These are phyloP conservation scores for Ommatoiulus sabulosus DNA, from an alignment of 2,888 invertebrate genomes.

Conservation along the genomic window DNA sequence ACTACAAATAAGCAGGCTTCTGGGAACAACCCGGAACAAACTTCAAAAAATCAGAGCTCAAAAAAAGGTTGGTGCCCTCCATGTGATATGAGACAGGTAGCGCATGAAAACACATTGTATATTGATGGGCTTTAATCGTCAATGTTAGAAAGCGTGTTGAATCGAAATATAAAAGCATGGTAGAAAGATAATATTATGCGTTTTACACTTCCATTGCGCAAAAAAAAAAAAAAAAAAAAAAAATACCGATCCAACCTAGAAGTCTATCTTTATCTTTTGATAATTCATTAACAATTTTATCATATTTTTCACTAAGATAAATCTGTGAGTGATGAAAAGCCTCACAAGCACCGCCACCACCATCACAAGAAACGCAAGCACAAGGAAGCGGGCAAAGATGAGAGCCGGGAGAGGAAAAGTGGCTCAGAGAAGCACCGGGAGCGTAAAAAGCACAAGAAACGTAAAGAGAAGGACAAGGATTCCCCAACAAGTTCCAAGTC, in stretches of 20 bases:
- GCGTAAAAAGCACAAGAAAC: slow-evolving; percentile 49
- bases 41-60: slow-evolving; percentile 4
- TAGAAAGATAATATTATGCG: no score
- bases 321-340: neutral
- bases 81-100: neutral
- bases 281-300: neutral
- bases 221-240: no score
- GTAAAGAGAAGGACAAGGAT: slow-evolving; percentile 50
- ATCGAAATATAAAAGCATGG: no score
- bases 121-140: no score
- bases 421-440: slow-evolving; percentile 25
- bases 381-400: slow-evolving; percentile 1
- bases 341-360: slow-evolving; percentile 53
- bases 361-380: slow-evolving; percentile 42
- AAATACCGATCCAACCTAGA: no score
- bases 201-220: no score
- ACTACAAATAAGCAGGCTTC: neutral
- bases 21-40: neutral
- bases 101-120: neutral
- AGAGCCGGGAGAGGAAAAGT: neutral
- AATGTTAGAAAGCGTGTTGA: no score
- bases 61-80: neutral
- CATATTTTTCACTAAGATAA: neutral
- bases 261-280: neutral
- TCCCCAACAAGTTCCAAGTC: neutral